Evolutionary conservation across 2,113 vertebrate genomes (phyloP).

Genomic region (Rattus rattus): DNA sequence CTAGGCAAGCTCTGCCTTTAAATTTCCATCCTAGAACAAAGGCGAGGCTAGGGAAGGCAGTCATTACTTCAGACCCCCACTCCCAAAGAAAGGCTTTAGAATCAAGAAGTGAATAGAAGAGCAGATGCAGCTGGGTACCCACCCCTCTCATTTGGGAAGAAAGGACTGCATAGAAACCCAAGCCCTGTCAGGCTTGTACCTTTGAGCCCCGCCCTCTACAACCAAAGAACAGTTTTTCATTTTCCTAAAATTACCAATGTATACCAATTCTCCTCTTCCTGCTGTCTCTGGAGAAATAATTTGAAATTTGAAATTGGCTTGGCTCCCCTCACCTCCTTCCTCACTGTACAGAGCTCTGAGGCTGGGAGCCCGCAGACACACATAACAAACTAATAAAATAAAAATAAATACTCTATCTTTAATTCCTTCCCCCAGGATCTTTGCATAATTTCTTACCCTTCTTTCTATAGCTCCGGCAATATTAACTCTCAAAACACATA

Average conservation of each 20-base stretch:
- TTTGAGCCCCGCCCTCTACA: constrained; percentile 45
- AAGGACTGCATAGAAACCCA: neutral
- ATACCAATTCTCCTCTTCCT: neutral
- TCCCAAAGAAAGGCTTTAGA: neutral
- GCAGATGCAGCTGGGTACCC: neutral
- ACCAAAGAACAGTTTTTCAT: constrained; percentile 8
- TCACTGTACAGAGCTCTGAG: neutral
- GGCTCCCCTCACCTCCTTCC: neutral
- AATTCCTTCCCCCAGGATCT: neutral
- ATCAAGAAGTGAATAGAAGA: neutral
- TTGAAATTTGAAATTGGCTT: neutral
- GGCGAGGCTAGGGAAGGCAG: constrained; percentile 27
- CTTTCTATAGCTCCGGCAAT: neutral
- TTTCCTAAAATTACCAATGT: constrained; percentile 39
- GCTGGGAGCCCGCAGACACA: neutral
- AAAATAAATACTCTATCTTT: neutral
- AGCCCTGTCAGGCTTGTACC: neutral
- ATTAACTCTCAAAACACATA: neutral
- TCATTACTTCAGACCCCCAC: neutral
- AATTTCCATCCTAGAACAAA: constrained; percentile 79
- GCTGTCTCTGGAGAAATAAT: neutral
- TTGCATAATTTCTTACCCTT: neutral
- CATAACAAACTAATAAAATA: neutral
- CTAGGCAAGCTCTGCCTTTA: constrained; percentile 54
- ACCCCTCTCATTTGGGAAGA: neutral